Evolutionary conservation across 2,888 invertebrate genomes (phyloP).

Genomic region (Rhingia campestris): DNA sequence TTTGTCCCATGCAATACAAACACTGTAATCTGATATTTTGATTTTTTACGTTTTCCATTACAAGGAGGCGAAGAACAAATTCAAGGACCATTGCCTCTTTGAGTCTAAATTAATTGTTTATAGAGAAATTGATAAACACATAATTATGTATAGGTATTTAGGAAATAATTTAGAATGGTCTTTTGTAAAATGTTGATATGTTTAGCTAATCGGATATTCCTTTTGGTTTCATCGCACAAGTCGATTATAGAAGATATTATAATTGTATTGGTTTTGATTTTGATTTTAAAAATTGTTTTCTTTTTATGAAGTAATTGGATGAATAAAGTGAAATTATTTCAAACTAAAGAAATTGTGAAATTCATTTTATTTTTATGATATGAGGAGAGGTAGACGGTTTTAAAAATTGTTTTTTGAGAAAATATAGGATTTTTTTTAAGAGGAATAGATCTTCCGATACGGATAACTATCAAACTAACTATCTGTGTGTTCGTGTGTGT

Average conservation of each 20-base stretch:
- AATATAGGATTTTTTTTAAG: no score
- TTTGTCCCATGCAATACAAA: conserved; percentile 6
- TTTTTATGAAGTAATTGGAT: conserved; percentile 23
- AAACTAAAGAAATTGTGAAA: not conserved
- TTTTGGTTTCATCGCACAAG: conserved; percentile 61
- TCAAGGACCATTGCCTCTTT: conserved; percentile 65
- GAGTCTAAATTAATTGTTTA: conserved; percentile 21
- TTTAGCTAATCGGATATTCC: conserved; percentile 31
- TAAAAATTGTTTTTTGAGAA: no score
- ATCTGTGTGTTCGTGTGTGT: no score
- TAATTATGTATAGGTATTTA: not conserved
- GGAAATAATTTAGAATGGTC: conserved; percentile 4
- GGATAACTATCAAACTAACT: no score
- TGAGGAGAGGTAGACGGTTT: not conserved
- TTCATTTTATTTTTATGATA: not conserved
- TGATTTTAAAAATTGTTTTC: not conserved
- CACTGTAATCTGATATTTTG: conserved; percentile 14
- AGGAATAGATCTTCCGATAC: no score
- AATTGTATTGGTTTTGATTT: not conserved
- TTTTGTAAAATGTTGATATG: conserved; percentile 28
- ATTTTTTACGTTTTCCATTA: conserved; percentile 7
- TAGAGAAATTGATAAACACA: not conserved
- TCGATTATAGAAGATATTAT: conserved; percentile 26
- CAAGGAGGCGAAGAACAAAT: conserved; percentile 34
- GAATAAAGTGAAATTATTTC: conserved; percentile 44